Percentiles rank a stretch among this genome's conserved stretches.
phyloP scores from a whole-genome alignment of 2,888 invertebrate species.

The Mantis religiosa region DNA sequence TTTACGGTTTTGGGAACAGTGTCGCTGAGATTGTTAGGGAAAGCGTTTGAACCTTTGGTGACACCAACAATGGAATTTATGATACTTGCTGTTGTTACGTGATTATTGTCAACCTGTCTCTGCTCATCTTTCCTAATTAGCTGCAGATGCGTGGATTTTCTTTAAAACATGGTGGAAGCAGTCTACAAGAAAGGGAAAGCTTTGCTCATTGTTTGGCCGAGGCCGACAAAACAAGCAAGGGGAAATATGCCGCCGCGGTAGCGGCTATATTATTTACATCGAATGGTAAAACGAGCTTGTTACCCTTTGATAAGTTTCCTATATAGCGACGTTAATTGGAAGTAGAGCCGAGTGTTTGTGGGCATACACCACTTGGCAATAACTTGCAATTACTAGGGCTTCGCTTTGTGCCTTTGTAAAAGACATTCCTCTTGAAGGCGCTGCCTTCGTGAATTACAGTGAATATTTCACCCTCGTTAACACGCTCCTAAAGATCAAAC shows the following conservation, averaged over 20 bases:
- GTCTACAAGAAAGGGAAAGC: neutral
- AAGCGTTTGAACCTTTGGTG: too few relatives aligned
- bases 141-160: neutral
- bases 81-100: neutral
- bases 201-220: neutral
- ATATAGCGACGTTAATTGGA: neutral
- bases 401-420: neutral
- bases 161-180: neutral
- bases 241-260: neutral
- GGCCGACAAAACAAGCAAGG: neutral
- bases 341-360: neutral
- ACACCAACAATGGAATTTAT: too few relatives aligned
- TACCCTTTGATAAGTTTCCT: neutral
- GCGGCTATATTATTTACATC: neutral
- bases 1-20: too few relatives aligned
- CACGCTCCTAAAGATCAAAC: neutral
- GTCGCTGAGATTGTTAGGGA: too few relatives aligned
- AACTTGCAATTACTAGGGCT: neutral
- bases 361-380: neutral
- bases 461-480: neutral
- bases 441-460: neutral
- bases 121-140: neutral
- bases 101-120: neutral
- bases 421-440: neutral
- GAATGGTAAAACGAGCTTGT: neutral